A percentile compares a stretch with the other conserved stretches of the same genome.
phyloP scores from a whole-genome alignment of 2,888 invertebrate genomes.

The Tipula confusa region DNA sequence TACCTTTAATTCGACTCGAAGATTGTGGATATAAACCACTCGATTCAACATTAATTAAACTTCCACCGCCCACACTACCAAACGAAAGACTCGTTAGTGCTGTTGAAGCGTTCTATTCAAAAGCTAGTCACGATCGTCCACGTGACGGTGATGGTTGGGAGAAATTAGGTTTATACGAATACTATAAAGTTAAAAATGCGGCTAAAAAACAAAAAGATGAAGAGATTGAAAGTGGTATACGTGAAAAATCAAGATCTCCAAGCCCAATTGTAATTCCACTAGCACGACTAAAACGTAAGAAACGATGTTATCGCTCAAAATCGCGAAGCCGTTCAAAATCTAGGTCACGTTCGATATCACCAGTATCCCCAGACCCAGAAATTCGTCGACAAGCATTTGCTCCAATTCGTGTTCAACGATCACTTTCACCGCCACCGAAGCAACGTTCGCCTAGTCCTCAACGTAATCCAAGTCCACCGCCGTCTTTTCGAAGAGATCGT shows the following conservation, averaged over 20 bases:
- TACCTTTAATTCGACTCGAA: conserved; percentile 90
- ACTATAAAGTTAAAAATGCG: conserved; percentile 92
- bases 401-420: conserved; percentile 34
- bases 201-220: conserved; percentile 86
- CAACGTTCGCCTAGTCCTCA: conserved; percentile 26
- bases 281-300: conserved; percentile 53
- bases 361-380: conserved; percentile 45
- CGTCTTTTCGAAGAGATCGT: conserved; percentile 34
- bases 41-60: conserved; percentile 82
- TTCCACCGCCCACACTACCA: conserved; percentile 94
- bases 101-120: conserved; percentile 92
- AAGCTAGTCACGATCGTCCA: conserved; percentile 91
- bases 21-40: conserved; percentile 85
- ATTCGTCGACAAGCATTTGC: conserved; percentile 48
- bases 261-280: conserved; percentile 71
- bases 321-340: conserved; percentile 36
- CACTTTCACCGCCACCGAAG: neutral
- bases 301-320: conserved; percentile 65
- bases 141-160: conserved; percentile 99
- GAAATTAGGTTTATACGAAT: conserved; percentile 93
- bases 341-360: conserved; percentile 51
- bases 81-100: conserved; percentile 89
- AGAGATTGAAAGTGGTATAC: conserved; percentile 65
- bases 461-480: conserved; percentile 4
- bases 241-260: conserved; percentile 71